These are phyloP conservation scores for Pteropus rufus DNA, from an alignment of 2,797 vertebrate genomes.

Conservation along the genomic window DNA sequence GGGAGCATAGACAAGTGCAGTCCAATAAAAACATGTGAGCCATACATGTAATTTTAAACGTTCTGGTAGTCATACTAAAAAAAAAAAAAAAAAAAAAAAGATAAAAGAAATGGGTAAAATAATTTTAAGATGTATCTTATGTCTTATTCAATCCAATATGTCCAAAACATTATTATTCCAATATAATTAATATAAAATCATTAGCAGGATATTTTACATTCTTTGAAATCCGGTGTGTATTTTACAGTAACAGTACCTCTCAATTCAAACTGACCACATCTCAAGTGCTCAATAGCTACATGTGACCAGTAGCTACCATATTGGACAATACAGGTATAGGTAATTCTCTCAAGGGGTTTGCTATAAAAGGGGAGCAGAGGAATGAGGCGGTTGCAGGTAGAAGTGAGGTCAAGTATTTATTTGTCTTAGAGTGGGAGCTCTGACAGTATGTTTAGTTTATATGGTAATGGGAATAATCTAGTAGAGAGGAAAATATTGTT, in stretches of 20 bases:
- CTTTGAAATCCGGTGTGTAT: neutral
- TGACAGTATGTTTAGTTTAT: neutral
- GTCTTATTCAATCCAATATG: neutral
- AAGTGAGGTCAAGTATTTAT: neutral
- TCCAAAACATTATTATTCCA: neutral
- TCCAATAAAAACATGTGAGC: neutral
- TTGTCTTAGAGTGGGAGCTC: conserved; percentile 25
- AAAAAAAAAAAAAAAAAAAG: neutral
- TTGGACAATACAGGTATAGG: neutral
- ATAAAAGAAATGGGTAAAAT: neutral
- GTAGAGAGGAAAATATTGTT: neutral
- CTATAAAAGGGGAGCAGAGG: neutral
- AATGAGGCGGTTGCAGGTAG: neutral
- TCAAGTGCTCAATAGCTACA: neutral
- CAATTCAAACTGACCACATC: neutral
- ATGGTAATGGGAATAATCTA: neutral
- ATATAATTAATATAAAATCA: neutral
- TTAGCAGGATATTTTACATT: neutral
- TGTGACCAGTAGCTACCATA: neutral
- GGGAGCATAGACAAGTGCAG: neutral
- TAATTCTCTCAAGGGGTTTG: neutral
- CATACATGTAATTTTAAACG: neutral
- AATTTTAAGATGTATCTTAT: neutral
- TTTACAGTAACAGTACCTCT: neutral
- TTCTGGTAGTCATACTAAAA: neutral